Percentiles rank a stretch among this genome's conserved stretches.
Conservation (phyloP, 92 coral and sea anemone genomes). For the Paragorgia papillata region DNA sequence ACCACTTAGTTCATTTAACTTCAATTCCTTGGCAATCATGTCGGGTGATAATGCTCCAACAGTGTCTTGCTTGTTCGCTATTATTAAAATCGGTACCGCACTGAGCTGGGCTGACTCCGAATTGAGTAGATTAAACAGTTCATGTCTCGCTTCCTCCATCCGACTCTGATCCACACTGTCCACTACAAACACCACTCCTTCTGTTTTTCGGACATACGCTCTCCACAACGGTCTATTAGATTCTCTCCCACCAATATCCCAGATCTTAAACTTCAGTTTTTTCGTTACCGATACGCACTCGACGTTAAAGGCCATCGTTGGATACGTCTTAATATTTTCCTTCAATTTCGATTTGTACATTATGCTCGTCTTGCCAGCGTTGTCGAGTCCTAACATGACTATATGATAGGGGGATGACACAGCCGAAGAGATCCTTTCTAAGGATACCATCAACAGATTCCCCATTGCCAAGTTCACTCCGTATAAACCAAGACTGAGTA, state of each 20-base stretch:
- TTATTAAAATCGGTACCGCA: slow-evolving; percentile 85
- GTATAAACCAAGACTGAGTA: neutral
- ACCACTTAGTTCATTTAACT: slow-evolving; percentile 70
- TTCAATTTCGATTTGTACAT: slow-evolving; percentile 88
- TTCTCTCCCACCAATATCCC: slow-evolving; percentile 99
- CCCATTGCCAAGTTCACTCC: slow-evolving; percentile 12
- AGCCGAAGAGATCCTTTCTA: slow-evolving; percentile 27
- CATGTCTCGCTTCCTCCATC: slow-evolving; percentile 93
- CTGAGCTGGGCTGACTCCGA: slow-evolving; percentile 83
- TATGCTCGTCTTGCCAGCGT: slow-evolving; percentile 91
- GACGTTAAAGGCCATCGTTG: slow-evolving; percentile 93
- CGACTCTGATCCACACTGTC: slow-evolving; percentile 87
- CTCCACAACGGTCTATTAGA: slow-evolving; percentile 95
- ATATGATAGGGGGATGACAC: slow-evolving; percentile 72
- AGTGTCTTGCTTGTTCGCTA: slow-evolving; percentile 94
- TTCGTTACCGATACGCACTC: slow-evolving; percentile 88
- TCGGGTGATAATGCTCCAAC: slow-evolving; percentile 78
- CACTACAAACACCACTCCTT: slow-evolving; percentile 89
- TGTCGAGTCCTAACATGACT: slow-evolving; percentile 95
- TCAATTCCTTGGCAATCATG: slow-evolving; percentile 73
- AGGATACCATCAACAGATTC: slow-evolving; percentile 32
- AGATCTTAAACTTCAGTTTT: slow-evolving; percentile 81
- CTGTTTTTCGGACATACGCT: slow-evolving; percentile 87
- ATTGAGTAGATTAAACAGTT: slow-evolving; percentile 89
- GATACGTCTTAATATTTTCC: slow-evolving; percentile 66